These are phyloP conservation scores for Patella ulyssiponensis DNA, from an alignment of 2,888 invertebrate genomes.

Conservation along the genomic window DNA sequence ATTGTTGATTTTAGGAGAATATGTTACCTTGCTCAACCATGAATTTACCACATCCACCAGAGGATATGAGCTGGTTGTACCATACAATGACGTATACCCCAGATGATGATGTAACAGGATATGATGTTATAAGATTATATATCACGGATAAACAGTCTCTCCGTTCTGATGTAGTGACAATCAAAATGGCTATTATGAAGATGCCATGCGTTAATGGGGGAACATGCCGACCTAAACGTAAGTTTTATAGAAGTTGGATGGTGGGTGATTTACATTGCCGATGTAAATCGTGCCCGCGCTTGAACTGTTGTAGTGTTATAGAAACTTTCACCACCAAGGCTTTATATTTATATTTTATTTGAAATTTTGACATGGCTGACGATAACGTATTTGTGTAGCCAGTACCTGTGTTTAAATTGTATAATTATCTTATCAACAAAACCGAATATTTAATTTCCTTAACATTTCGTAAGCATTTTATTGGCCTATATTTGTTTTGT, in stretches of 20 bases:
- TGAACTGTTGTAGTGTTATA: too few relatives aligned
- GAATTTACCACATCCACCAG: conserved; percentile 18
- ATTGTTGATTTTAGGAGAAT: background rate
- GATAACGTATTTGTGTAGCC: too few relatives aligned
- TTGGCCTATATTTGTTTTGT: too few relatives aligned
- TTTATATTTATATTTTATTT: too few relatives aligned
- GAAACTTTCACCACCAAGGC: too few relatives aligned
- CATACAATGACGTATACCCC: conserved; percentile 31
- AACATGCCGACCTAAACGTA: conserved; percentile 22
- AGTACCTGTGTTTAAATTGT: too few relatives aligned
- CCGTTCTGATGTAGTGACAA: conserved; percentile 36
- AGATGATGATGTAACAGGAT: conserved; percentile 27
- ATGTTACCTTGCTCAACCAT: conserved; percentile 25
- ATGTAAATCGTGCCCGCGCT: too few relatives aligned
- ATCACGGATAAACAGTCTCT: conserved; percentile 25
- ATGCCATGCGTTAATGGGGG: conserved; percentile 37
- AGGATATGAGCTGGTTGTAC: conserved; percentile 30
- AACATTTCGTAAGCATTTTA: too few relatives aligned
- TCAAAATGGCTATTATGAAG: conserved; percentile 34
- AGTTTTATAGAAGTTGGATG: background rate
- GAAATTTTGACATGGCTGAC: too few relatives aligned
- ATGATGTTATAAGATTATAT: conserved; percentile 33
- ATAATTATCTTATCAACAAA: too few relatives aligned
- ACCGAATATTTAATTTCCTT: too few relatives aligned
- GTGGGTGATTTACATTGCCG: too few relatives aligned